Evolutionary conservation across 2,113 vertebrate species (phyloP).

Genomic region (Regulus satrapa): DNA sequence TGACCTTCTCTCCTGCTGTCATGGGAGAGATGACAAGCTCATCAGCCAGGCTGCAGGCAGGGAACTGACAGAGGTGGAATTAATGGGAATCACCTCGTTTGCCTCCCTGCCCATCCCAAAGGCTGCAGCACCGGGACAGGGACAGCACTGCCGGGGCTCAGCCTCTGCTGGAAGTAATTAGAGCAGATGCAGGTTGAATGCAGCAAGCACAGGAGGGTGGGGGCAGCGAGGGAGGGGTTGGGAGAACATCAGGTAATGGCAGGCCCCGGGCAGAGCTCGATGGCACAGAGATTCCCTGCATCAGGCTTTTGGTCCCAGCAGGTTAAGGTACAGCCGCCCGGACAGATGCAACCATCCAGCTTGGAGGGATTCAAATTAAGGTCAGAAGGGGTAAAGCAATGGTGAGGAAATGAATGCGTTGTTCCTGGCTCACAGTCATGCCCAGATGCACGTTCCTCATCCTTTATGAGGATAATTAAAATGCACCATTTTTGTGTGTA

Average conservation of each 20-base stretch:
- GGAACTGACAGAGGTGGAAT: background rate
- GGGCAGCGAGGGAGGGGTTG: background rate
- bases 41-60: background rate
- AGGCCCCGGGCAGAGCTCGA: background rate
- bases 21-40: background rate
- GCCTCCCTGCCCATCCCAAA: background rate
- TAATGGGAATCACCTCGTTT: background rate
- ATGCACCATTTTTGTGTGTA: background rate
- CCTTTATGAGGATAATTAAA: constrained; percentile 37
- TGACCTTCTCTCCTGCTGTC: background rate
- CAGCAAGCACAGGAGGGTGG: background rate
- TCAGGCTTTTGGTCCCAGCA: constrained; percentile 24
- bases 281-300: background rate
- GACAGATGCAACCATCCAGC: constrained; percentile 24
- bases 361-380: constrained; percentile 33
- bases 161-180: background rate
- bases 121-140: background rate
- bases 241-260: background rate
- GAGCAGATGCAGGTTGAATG: background rate
- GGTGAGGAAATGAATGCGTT: background rate
- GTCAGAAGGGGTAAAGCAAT: constrained; percentile 25
- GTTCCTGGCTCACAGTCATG: constrained; percentile 14
- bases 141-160: background rate
- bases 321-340: background rate
- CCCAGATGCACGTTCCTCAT: background rate